Evolutionary conservation across 2,888 invertebrate species (phyloP), one percentile per base, ranked within the genome.

Genomic region (Alsophila aescularia): DNA sequence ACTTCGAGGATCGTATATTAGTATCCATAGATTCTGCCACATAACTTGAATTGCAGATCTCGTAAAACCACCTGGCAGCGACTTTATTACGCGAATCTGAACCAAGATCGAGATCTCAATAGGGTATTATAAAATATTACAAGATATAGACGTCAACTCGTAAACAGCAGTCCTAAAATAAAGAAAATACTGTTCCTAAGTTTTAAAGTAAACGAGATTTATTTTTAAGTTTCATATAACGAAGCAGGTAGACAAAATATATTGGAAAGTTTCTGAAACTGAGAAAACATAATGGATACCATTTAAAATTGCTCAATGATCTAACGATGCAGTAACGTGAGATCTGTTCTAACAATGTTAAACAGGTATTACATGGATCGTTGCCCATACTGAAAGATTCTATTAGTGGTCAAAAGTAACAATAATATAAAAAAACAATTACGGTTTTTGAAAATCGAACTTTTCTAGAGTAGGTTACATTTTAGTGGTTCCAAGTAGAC

Each of bases 41-140:
- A 69, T 71, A 75, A 73, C 73, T 74, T 74, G 73, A 71, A 77
- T 73, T 72, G 73, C 68, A 67, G 71, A 73, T 70, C 72, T 75
- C 73, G 70, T 79, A 77, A 80, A 81, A 71, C 67, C 53, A 63
- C 65, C 64, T 57, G 67, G 69, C 70, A 70, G 68, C 67, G 68
- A 69, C 61, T 67, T 67, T 74, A 73, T 72, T 69, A 68, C 64
- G 66, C 66, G 65, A 70, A 73, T 41, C 31, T 29, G 41, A 45
- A 35, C 36, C 66, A 60, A 59, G 66, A 63, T 65, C 62, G 60
- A 63, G 63, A 70, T 67, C 66, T 60, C 62, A 54, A 60, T 69
- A 61, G 66, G 54, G 53, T 60, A 56, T 58, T 60, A 57, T 59
- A 70, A 72, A 67, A 65, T 58, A 50, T 61, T 54, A 48, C 52